phyloP scores from a whole-genome alignment of 23 tunicate species.

The Diplosoma virens region DNA sequence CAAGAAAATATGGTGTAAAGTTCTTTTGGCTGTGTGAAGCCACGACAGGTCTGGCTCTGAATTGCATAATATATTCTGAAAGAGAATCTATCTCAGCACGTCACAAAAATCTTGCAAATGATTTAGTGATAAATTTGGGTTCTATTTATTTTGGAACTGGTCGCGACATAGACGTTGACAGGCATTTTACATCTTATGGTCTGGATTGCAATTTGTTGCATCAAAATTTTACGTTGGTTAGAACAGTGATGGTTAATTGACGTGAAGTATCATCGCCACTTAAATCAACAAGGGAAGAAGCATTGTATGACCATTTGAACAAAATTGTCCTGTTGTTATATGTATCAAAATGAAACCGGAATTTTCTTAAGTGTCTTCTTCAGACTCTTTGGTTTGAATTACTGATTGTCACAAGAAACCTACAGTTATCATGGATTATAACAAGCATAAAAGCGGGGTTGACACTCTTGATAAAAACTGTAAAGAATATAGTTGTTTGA shows the following conservation, averaged over 20 bases:
- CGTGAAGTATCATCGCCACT: not conserved
- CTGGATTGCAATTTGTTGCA: not conserved
- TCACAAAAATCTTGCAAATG: not conserved
- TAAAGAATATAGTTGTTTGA: not conserved
- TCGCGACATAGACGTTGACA: not conserved
- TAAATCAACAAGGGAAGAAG: not conserved
- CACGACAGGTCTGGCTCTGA: no score
- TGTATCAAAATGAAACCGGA: not conserved
- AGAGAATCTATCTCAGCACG: not conserved
- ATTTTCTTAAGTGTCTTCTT: not conserved
- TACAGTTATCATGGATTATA: no score
- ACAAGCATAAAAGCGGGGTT: not conserved
- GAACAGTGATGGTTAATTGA: not conserved
- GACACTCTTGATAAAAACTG: not conserved
- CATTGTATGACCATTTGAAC: not conserved
- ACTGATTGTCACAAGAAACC: not conserved
- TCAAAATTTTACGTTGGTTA: no score
- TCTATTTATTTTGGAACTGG: not conserved
- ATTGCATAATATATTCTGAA: no score
- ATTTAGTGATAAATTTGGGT: not conserved
- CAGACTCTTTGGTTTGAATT: not conserved
- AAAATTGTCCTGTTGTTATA: not conserved
- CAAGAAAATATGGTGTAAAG: no score
- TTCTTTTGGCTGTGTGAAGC: no score
- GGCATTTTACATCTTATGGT: not conserved